These are phyloP conservation scores for Ormyrus nitidulus DNA, from an alignment of 2,888 invertebrate species.

Conservation along the genomic window DNA sequence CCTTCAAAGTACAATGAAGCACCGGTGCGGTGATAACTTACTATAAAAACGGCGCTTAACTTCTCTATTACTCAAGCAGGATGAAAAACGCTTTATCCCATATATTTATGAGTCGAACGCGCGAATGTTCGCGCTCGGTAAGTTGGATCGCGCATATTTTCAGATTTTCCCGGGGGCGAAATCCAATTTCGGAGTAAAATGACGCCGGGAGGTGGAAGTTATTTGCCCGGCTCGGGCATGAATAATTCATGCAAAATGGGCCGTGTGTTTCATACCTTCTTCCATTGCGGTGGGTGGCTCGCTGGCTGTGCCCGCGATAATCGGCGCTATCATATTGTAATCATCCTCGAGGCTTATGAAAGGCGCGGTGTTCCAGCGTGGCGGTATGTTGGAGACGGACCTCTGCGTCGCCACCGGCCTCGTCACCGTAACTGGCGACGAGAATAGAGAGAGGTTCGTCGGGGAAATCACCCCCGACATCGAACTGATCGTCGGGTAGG, in stretches of 20 bases:
- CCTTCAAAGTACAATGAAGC: background rate
- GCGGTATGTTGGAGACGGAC: constrained; percentile 74
- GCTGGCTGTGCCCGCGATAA: constrained; percentile 78
- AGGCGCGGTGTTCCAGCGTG: constrained; percentile 90
- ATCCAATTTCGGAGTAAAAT: constrained; percentile 54
- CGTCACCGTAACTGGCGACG: constrained; percentile 81
- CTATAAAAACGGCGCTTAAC: constrained; percentile 12
- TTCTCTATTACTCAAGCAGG: constrained; percentile 42
- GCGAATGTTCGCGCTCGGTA: background rate
- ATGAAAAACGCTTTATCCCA: constrained; percentile 26
- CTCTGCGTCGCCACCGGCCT: constrained; percentile 85
- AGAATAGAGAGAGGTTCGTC: constrained; percentile 90
- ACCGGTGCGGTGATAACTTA: background rate
- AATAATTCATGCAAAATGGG: constrained; percentile 51
- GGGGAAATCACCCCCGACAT: constrained; percentile 93
- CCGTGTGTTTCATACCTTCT: constrained; percentile 66
- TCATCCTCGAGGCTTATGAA: constrained; percentile 95
- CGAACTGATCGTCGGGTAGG: constrained; percentile 91
- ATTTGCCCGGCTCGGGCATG: constrained; percentile 15
- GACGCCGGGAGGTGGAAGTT: constrained; percentile 26
- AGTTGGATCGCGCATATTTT: constrained; percentile 41
- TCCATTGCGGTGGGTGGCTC: constrained; percentile 72
- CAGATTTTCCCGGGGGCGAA: constrained; percentile 38
- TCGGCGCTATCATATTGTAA: constrained; percentile 93
- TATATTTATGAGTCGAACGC: constrained; percentile 45